A percentile compares a stretch with the other conserved stretches of the same genome.
Conservation (phyloP, 2,113 vertebrate species). For the Sprattus sprattus region DNA sequence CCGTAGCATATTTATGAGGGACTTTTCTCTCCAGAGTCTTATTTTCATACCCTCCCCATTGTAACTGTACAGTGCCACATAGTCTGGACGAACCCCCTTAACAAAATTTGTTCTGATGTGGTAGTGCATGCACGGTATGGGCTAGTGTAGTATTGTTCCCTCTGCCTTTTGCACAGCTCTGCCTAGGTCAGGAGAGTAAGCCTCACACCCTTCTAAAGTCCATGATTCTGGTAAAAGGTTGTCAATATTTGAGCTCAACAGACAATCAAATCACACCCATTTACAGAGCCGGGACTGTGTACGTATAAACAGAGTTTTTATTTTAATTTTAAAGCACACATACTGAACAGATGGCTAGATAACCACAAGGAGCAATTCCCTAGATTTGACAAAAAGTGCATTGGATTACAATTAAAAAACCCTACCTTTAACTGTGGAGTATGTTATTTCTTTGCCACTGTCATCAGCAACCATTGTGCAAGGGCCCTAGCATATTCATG, state of each 20-base stretch:
- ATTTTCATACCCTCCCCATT: constrained; percentile 25
- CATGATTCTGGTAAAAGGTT: too few relatives aligned
- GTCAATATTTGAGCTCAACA: too few relatives aligned
- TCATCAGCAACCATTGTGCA: neutral
- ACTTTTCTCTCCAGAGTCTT: neutral
- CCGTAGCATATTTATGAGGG: constrained; percentile 3
- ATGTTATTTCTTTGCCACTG: neutral
- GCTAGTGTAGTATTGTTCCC: neutral
- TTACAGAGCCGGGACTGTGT: too few relatives aligned
- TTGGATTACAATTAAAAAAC: too few relatives aligned
- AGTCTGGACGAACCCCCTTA: constrained; percentile 31
- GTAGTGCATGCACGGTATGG: too few relatives aligned
- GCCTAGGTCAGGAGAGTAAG: neutral
- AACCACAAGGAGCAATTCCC: too few relatives aligned
- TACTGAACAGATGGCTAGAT: too few relatives aligned
- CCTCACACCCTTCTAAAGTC: neutral
- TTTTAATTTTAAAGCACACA: too few relatives aligned
- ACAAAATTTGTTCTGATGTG: neutral
- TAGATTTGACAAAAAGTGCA: too few relatives aligned
- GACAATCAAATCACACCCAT: too few relatives aligned
- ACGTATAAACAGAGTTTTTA: too few relatives aligned
- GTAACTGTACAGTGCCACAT: constrained; percentile 28
- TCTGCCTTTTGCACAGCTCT: neutral
- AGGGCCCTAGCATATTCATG: neutral
- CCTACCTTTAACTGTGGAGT: neutral